Evolutionary conservation across 2,888 invertebrate species (phyloP).

Genomic region (Agonopterix alstromeriana): DNA sequence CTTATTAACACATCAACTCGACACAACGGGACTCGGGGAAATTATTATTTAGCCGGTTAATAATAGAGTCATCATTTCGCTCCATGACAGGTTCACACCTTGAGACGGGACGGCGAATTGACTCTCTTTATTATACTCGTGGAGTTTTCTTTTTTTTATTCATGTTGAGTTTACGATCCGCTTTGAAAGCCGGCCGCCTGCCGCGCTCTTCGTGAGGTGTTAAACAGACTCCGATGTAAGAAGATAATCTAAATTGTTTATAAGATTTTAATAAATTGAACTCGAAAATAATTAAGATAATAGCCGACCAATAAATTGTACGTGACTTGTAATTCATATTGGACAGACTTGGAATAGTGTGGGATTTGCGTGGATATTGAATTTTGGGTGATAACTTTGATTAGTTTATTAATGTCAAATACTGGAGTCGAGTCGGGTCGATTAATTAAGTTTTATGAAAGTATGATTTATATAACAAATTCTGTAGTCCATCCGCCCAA

Average conservation of each 20-base stretch:
- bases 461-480: too few species aligned
- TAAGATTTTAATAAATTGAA: conserved; percentile 47
- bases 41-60: conserved; percentile 68
- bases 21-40: conserved; percentile 44
- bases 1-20: conserved; percentile 51
- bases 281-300: conserved; percentile 55
- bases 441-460: too few species aligned
- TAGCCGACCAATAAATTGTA: conserved; percentile 13
- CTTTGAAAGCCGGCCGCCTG: conserved; percentile 41
- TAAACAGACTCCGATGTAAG: conserved; percentile 53
- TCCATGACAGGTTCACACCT: conserved; percentile 74
- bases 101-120: conserved; percentile 55
- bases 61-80: conserved; percentile 72
- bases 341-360: neutral
- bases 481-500: too few species aligned
- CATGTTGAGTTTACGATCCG: conserved; percentile 51
- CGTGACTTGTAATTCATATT: conserved; percentile 9
- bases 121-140: conserved; percentile 59
- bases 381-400: conserved; percentile 3
- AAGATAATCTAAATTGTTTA: conserved; percentile 48
- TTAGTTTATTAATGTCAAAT: too few species aligned
- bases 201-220: conserved; percentile 47
- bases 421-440: too few species aligned
- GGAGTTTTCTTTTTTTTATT: conserved; percentile 36
- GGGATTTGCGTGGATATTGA: conserved; percentile 1